Evolutionary conservation across 2,888 invertebrate genomes (phyloP).

Genomic region (Spialia ferax): DNA sequence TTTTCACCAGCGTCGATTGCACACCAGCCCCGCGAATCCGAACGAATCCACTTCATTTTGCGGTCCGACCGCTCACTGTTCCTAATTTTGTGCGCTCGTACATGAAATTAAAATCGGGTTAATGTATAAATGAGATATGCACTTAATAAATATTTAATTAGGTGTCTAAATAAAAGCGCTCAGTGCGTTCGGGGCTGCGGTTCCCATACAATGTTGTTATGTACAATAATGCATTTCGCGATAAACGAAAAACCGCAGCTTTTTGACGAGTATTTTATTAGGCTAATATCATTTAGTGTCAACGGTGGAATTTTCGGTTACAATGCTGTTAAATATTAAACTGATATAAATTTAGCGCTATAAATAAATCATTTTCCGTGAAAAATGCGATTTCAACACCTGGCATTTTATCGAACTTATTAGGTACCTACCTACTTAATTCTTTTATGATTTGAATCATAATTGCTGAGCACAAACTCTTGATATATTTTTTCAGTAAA

Average conservation of each 20-base stretch:
- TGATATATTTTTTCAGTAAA: no score
- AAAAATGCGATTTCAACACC: not conserved
- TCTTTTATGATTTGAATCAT: no score
- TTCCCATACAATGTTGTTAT: slow-evolving; percentile 63
- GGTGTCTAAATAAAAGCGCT: slow-evolving; percentile 83
- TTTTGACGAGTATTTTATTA: slow-evolving; percentile 43
- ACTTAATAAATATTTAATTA: slow-evolving; percentile 86
- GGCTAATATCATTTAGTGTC: slow-evolving; percentile 39
- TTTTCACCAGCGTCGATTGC: slow-evolving; percentile 66
- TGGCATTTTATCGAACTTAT: not conserved
- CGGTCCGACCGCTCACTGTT: slow-evolving; percentile 74
- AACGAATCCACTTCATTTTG: slow-evolving; percentile 82
- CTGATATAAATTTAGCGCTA: not conserved
- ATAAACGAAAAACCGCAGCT: slow-evolving; percentile 56
- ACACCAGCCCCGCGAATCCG: slow-evolving; percentile 54
- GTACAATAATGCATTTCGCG: slow-evolving; percentile 65
- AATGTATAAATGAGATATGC: slow-evolving; percentile 84
- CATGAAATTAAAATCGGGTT: slow-evolving; percentile 86
- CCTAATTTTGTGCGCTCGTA: slow-evolving; percentile 83
- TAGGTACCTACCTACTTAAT: no score
- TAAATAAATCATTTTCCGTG: not conserved
- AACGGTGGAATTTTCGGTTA: slow-evolving; percentile 35
- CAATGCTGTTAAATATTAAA: slow-evolving; percentile 24
- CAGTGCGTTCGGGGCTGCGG: slow-evolving; percentile 65
- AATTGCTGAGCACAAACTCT: no score